A percentile compares a stretch with the other conserved stretches of the same genome.
Conservation (phyloP, 2,888 invertebrate species). For the Leptinotarsa rubiginosa region DNA sequence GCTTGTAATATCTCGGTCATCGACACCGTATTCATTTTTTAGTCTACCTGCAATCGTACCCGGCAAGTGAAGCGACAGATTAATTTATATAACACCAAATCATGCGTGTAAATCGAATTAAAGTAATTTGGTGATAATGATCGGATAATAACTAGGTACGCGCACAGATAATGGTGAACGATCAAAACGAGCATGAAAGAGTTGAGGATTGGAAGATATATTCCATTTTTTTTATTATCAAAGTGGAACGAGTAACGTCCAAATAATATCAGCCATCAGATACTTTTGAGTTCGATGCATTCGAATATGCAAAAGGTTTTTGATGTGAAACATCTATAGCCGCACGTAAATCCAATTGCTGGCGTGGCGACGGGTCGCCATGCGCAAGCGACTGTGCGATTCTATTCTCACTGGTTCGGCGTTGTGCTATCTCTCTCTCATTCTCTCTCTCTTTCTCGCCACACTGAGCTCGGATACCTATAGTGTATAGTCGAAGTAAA, state of each 20-base stretch:
- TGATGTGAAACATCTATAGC: too few relatives aligned
- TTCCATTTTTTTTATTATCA: background rate
- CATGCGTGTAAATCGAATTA: constrained; percentile 22
- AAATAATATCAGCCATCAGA: background rate
- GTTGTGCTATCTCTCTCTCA: too few relatives aligned
- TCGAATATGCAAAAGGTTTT: too few relatives aligned
- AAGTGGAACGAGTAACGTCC: background rate
- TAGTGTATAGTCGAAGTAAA: too few relatives aligned
- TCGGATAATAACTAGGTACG: constrained; percentile 14
- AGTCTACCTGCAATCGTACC: background rate
- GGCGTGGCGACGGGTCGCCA: too few relatives aligned
- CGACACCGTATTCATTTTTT: constrained; percentile 6
- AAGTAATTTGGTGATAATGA: constrained; percentile 27
- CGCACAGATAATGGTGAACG: constrained; percentile 3
- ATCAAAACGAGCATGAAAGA: background rate
- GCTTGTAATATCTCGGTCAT: constrained; percentile 20
- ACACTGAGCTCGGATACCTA: too few relatives aligned
- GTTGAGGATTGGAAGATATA: background rate
- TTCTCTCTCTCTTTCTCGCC: too few relatives aligned
- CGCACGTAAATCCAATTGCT: too few relatives aligned
- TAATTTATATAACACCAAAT: constrained; percentile 3
- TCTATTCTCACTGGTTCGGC: too few relatives aligned
- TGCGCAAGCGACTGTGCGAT: too few relatives aligned
- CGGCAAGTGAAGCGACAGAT: background rate
- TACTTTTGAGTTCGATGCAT: too few relatives aligned